Evolutionary conservation across 2,888 invertebrate genomes (phyloP).

Genomic region (Lochmaea capreae): DNA sequence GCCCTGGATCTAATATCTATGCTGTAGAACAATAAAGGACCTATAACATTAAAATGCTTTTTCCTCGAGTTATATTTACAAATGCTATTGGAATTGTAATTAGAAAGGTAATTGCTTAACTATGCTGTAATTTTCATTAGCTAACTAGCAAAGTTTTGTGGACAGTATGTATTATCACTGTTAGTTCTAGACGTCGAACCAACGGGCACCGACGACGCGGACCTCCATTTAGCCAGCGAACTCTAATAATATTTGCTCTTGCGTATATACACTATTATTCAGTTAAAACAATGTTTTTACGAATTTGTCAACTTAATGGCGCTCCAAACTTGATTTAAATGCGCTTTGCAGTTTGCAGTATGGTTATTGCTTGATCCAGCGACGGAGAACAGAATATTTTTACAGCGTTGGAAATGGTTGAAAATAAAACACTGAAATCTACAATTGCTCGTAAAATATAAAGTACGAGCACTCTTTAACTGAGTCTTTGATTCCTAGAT

Average conservation of each 20-base stretch:
- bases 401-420: background rate
- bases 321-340: slow-evolving; percentile 42
- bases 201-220: slow-evolving; percentile 1
- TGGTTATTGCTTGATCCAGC: slow-evolving; percentile 13
- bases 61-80: too few relatives aligned
- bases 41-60: too few relatives aligned
- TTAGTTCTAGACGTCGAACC: slow-evolving; percentile 1
- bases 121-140: background rate
- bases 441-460: background rate
- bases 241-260: slow-evolving; percentile 37
- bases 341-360: slow-evolving; percentile 24
- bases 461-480: too few relatives aligned
- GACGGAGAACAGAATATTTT: background rate
- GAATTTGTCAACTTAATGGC: slow-evolving; percentile 42
- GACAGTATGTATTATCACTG: slow-evolving; percentile 1
- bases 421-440: too few relatives aligned
- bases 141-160: background rate
- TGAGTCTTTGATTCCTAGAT: too few relatives aligned
- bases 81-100: too few relatives aligned
- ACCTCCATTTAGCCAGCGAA: slow-evolving; percentile 9
- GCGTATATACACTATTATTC: slow-evolving; percentile 33
- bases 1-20: too few relatives aligned
- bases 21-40: too few relatives aligned
- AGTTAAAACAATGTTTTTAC: slow-evolving; percentile 38
- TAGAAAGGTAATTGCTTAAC: background rate